Evolutionary conservation across 2,888 invertebrate species (phyloP).

Genomic region (Catonia carolina): DNA sequence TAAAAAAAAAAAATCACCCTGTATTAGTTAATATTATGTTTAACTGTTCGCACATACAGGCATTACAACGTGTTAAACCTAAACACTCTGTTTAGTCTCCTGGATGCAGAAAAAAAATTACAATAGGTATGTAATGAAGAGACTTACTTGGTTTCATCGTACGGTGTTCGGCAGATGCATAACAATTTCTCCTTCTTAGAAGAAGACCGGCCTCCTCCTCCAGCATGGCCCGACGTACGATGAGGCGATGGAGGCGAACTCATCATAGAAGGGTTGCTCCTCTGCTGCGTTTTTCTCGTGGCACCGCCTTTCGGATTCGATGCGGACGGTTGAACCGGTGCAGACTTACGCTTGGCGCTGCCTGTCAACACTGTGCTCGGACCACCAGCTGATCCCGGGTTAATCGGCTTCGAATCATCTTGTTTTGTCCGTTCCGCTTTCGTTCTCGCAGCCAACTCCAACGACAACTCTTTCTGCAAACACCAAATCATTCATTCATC

Average conservation of each 20-base stretch:
- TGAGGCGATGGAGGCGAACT: conserved; percentile 14
- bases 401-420: conserved; percentile 50
- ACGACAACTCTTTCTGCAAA: conserved; percentile 63
- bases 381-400: conserved; percentile 30
- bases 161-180: conserved; percentile 88
- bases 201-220: too few relatives aligned
- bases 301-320: conserved; percentile 28
- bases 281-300: conserved; percentile 35
- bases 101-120: conserved; percentile 13
- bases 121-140: conserved; percentile 12
- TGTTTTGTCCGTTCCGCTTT: conserved; percentile 65
- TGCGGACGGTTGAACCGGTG: conserved; percentile 16
- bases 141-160: conserved; percentile 85
- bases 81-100: too few relatives aligned
- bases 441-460: conserved; percentile 62
- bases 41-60: too few relatives aligned
- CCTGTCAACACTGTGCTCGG: conserved; percentile 16
- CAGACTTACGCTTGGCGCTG: conserved; percentile 22
- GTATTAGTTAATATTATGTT: too few relatives aligned
- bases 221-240: neutral
- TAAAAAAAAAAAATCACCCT: too few relatives aligned
- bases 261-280: too few relatives aligned
- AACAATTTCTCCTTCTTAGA: conserved; percentile 72
- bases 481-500: too few relatives aligned
- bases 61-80: too few relatives aligned